Base-by-base conservation (phyloP, 2,888 invertebrate species). In the Deroplatys truncata region DNA sequence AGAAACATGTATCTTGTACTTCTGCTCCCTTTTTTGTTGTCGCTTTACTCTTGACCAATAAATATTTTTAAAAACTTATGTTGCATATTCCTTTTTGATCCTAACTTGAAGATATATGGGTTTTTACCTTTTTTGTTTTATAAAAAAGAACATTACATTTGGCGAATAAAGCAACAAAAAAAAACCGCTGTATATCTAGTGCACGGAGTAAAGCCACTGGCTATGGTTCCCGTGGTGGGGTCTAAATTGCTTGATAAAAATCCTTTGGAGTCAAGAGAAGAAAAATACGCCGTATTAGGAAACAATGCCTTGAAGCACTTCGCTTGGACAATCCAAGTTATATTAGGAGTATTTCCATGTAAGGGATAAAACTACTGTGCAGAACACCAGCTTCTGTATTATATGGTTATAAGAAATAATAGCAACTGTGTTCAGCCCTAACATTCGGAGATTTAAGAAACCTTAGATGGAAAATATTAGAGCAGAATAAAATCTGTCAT, bases 1-100 rank as follows among this genome's bases (percentile, higher is more conserved):
- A 87, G 87, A 83, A 87, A 83, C 83, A 87, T 87, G 87, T 87
- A 87, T 87, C 87, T 87, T 35, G 82, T 83, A n/a, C 87, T 87
- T 87, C 82, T 82, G 31, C 28, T 28, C 49, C 29, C 35, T 43
- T 87, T 87, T 31, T 87, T 25, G 56, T 72, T 72, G 56, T 72
- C 56, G 56, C 56, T 82, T 82, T 83, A 82, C 56, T 56, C 43
- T 87, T 82, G 28, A 83, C 87, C 87, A 87, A 87, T 87, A 87
- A 87, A 87, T 87, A 87, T 82, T 87, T 82, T 82, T 82, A 82
- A 87, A 87, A 87, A 87, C 87, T 87, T 87, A 87, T 35, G 87
- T 87, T 87, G 43, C 87, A 83, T 87, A 87, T 83, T 87, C 87
- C 87, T 87, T 87, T 72, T 43, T 87, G 87, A 87, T 87, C 83